A percentile compares a stretch with the other conserved stretches of the same genome.
phyloP scores from a whole-genome alignment of 1,140 invertebrate genomes.

The Fragariocoptes setiger region DNA sequence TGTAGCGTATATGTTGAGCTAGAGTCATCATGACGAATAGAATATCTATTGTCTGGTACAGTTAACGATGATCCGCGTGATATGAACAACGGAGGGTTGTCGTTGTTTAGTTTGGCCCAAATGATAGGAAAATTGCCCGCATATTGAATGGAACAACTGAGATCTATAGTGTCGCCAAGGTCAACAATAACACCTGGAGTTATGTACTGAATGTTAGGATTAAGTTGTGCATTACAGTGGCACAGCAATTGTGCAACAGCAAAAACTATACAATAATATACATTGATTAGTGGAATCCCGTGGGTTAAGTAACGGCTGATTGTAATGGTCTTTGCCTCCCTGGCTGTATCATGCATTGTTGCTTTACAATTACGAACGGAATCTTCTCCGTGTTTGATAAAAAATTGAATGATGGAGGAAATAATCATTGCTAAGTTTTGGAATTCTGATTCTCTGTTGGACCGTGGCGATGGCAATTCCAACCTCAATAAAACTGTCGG shows the following conservation, averaged over 20 bases:
- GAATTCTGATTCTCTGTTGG: too few species aligned
- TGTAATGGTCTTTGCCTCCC: too few species aligned
- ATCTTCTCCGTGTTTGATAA: too few species aligned
- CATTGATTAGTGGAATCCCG: neutral
- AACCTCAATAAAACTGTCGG: too few species aligned
- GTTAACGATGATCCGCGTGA: constrained; percentile 46
- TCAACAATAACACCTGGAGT: constrained; percentile 64
- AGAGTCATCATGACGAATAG: constrained; percentile 39
- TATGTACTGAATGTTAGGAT: constrained; percentile 62
- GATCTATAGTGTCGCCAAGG: constrained; percentile 52
- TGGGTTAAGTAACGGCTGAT: too few species aligned
- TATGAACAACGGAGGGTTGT: constrained; percentile 16
- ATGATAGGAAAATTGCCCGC: constrained; percentile 31
- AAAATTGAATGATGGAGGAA: too few species aligned
- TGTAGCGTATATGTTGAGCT: constrained; percentile 46
- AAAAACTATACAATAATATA: neutral
- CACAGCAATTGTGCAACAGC: neutral
- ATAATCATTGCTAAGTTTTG: too few species aligned
- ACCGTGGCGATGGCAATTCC: too few species aligned
- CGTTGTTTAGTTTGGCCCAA: constrained; percentile 10
- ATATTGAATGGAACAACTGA: constrained; percentile 62
- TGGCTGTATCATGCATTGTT: too few species aligned
- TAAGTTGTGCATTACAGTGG: constrained; percentile 25
- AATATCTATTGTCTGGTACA: constrained; percentile 44
- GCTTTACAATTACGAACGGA: too few species aligned